phyloP scores from a whole-genome alignment of 2,113 vertebrate species.

The Hippocampus guttulatus region DNA sequence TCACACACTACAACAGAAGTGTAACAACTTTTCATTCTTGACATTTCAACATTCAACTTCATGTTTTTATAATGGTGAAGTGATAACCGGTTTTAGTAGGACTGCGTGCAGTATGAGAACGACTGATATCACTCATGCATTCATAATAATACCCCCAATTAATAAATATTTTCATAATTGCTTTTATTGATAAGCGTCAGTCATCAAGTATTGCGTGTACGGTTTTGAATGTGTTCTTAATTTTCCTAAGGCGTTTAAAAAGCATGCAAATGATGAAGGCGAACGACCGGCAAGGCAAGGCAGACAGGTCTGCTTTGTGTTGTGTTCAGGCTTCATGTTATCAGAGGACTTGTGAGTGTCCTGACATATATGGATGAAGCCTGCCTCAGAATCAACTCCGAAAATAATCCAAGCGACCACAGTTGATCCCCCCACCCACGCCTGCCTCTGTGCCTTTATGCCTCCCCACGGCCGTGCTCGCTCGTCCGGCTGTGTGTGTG shows the following conservation, averaged over 20 bases:
- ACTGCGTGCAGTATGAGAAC: too few relatives aligned
- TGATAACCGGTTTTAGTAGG: too few relatives aligned
- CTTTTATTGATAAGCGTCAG: neutral
- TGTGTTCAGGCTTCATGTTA: conserved; percentile 25
- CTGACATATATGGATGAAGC: conserved; percentile 86
- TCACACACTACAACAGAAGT: too few relatives aligned
- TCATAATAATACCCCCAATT: neutral
- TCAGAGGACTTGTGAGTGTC: conserved; percentile 34
- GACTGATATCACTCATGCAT: neutral
- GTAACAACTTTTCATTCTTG: too few relatives aligned
- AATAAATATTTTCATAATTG: neutral
- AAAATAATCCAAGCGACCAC: conserved; percentile 82
- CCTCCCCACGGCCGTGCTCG: conserved; percentile 19
- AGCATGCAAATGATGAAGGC: neutral
- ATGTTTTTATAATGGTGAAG: too few relatives aligned
- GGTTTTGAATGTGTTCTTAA: neutral
- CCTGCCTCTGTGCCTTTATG: neutral
- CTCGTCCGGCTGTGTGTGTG: neutral
- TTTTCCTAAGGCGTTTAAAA: neutral
- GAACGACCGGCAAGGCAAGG: neutral
- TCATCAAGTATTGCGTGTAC: neutral
- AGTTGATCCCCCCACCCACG: conserved; percentile 75
- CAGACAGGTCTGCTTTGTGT: neutral
- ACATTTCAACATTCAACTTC: too few relatives aligned
- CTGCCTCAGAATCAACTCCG: conserved; percentile 79